phyloP scores from a whole-genome alignment of 2,888 invertebrate genomes.

The Dysmachus trigonus region DNA sequence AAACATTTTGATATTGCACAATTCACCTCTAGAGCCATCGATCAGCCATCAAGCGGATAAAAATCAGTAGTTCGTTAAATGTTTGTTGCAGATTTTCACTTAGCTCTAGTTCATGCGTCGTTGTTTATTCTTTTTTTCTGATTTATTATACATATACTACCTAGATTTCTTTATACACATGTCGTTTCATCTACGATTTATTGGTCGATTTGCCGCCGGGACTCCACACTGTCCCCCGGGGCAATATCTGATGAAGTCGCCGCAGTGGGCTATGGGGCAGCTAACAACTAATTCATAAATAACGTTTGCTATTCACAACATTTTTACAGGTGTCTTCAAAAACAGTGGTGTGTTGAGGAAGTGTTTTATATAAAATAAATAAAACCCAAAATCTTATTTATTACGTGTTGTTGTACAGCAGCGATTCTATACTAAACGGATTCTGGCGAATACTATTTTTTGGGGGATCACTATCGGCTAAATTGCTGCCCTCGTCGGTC shows the following conservation, averaged over 20 bases:
- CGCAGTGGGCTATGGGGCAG: background rate
- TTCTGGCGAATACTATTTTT: slow-evolving; percentile 73
- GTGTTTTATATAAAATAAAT: slow-evolving; percentile 6
- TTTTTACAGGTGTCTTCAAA: slow-evolving; percentile 8
- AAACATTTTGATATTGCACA: background rate
- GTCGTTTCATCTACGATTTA: background rate
- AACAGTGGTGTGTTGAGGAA: background rate
- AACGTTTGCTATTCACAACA: slow-evolving; percentile 29
- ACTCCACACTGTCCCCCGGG: background rate
- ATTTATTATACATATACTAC: background rate
- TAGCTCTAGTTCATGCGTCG: background rate
- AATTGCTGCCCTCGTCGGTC: slow-evolving; percentile 61
- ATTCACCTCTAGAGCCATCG: background rate
- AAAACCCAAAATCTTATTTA: slow-evolving; percentile 40
- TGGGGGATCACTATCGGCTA: slow-evolving; percentile 67
- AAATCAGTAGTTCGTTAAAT: background rate
- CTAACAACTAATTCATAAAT: slow-evolving; percentile 28
- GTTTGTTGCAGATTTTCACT: background rate
- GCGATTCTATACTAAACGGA: slow-evolving; percentile 90
- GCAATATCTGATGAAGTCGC: slow-evolving; percentile 9
- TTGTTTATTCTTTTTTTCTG: background rate
- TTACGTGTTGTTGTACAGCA: slow-evolving; percentile 71
- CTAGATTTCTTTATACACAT: background rate
- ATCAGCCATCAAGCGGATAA: background rate
- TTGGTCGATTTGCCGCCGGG: slow-evolving; percentile 20